Evolutionary conservation across 2,888 invertebrate genomes (phyloP).

Genomic region (Antheraea yamamai): DNA sequence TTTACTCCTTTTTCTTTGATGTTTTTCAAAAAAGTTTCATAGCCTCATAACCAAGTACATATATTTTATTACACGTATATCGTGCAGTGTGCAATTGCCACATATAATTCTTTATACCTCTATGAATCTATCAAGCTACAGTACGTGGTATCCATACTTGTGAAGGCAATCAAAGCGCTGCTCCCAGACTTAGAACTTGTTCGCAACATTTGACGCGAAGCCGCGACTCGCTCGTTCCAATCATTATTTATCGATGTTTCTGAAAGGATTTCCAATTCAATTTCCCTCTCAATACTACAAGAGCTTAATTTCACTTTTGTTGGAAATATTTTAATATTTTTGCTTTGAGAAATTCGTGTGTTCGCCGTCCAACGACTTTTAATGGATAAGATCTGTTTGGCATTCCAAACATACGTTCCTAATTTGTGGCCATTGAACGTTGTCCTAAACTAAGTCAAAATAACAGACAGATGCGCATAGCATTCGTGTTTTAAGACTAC

Average conservation of each 20-base stretch:
- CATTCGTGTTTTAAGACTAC: too few relatives aligned
- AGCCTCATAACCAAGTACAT: background rate
- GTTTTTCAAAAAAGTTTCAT: too few relatives aligned
- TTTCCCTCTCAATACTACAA: background rate
- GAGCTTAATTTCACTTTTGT: background rate
- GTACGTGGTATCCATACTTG: slow-evolving; percentile 9
- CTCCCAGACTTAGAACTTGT: background rate
- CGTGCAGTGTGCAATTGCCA: background rate
- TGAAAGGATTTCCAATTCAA: slow-evolving; percentile 11
- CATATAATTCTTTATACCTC: slow-evolving; percentile 1
- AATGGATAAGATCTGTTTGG: background rate
- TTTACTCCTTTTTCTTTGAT: background rate
- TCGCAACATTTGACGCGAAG: slow-evolving; percentile 12
- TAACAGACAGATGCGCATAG: too few relatives aligned
- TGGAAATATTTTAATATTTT: background rate
- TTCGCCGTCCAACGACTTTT: background rate
- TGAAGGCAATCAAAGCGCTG: slow-evolving; percentile 7
- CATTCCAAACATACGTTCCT: background rate
- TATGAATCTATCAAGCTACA: background rate
- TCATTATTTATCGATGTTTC: slow-evolving; percentile 5
- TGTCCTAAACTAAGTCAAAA: too few relatives aligned
- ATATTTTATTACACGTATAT: background rate
- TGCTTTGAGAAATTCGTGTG: background rate
- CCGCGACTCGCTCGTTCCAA: slow-evolving; percentile 6
- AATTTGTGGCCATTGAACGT: background rate